Evolutionary conservation across 2,797 vertebrate species (phyloP), one percentile per base, ranked within the genome.

Genomic region (Etheostoma nigrum): DNA sequence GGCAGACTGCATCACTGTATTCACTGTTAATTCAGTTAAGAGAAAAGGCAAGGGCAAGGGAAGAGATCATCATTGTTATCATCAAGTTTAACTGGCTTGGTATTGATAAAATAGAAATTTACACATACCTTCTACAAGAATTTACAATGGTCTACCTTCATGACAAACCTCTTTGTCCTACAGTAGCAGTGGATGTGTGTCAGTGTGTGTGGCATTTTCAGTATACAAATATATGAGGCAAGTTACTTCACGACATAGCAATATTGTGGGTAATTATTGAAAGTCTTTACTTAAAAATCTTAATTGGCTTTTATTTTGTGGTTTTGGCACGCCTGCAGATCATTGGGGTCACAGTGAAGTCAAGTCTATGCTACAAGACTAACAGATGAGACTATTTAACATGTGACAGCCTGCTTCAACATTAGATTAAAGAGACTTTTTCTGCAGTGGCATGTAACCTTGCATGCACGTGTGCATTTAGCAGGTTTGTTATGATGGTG

Each of bases 241-340:
- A 52, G 40, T 76, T 72, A 69, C 79, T 82, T 76, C 10, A 70
- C 36, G 13, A 78, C 74, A 74, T 21, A 77, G 82, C 25, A 84
- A 40, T 79, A 85, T 75, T 86, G 73, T 67, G 40, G 72, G 42
- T 82, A 79, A 57, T 45, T 49, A 64, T 57, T 62, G 42, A 42
- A 61, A 60, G 45, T 81, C 48, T 58, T 78, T 54, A 74, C 36
- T 72, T 58, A 57, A 63, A 76, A 14, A 42, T 64, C 57, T 59
- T 49, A 79, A 75, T 13, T 5, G 2, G 57, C n/a, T 77, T 72
- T 85, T 16, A 72, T 81, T 33, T 77, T 83, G 60, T 73, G 85
- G 85, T 87, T 89, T 89, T 82, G 74, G 77, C 72, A 75, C 66
- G 66, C 66, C 69, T 77, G 74, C 69, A 88, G 79, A 62, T 72